These are phyloP conservation scores for Pogoniulus pusillus DNA, from an alignment of 2,797 vertebrate genomes.

Conservation along the genomic window DNA sequence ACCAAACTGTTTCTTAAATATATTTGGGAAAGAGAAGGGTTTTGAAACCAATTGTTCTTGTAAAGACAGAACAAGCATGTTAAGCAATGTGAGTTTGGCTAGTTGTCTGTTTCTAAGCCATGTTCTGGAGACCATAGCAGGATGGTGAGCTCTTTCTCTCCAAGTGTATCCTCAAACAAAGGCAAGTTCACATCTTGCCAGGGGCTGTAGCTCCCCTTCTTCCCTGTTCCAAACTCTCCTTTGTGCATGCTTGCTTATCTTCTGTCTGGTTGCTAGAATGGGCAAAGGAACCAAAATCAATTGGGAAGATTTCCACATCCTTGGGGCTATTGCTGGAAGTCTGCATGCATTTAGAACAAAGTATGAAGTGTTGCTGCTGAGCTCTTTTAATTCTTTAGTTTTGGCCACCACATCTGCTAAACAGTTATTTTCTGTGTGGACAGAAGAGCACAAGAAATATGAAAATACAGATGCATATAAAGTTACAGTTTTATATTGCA, in stretches of 20 bases:
- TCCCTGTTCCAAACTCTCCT: neutral
- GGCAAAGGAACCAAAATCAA: neutral
- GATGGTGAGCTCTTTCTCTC: neutral
- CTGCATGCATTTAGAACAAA: neutral
- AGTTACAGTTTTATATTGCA: conserved; percentile 42
- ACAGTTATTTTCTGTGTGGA: neutral
- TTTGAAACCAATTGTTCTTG: neutral
- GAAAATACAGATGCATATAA: conserved; percentile 9
- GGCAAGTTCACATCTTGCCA: neutral
- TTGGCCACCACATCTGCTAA: neutral
- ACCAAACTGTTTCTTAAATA: neutral
- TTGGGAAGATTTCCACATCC: neutral
- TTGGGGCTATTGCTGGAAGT: neutral
- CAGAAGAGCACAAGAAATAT: neutral
- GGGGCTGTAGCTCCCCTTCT: neutral
- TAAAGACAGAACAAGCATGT: neutral
- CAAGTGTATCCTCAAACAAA: neutral
- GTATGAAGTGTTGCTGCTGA: neutral
- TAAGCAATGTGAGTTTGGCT: neutral
- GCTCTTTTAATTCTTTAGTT: neutral
- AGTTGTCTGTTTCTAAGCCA: neutral
- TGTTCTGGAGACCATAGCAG: neutral
- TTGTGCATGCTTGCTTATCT: neutral
- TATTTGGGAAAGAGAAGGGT: neutral
- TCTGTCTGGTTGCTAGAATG: neutral